Evolutionary conservation across 2,888 invertebrate genomes (phyloP), one percentile per base, ranked within the genome.

Genomic region (Clunio marinus): DNA sequence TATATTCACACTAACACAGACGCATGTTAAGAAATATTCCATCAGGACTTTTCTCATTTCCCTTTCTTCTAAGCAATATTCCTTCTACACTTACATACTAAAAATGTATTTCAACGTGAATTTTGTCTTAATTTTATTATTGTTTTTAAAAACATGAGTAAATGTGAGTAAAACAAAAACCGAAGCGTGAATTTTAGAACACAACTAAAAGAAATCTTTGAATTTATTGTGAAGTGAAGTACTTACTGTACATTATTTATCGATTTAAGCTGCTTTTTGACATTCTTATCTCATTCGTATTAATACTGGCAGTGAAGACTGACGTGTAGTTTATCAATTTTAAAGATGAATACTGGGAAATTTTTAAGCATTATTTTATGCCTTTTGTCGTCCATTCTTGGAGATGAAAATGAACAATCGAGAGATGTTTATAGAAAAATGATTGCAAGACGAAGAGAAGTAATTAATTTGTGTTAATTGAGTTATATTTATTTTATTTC

Each of bases 371-470:
- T 41, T 10, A 41, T 41, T 41, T 8, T 10, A 32, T 32, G 5
- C 32, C 41, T 41, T 15, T 10, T 41, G 41, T 41, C 41, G 15
- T 41, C 41, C n/a, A 15, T 41, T 10, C 2, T n/a, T 41, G 2
- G 41, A 10, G n/a, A 41, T n/a, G 41, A 41, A n/a, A 15, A 66
- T 1, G 37, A 66, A 7, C 35, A 35, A 28, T n/a, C 27, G 13
- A 66, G 24, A n/a, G 35, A 35, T 1, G 22, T 66, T 7, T 35
- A 20, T 1, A 66, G 46, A 24, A 69, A 69, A 28, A 20, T 71
- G 37, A 69, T 71, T 28, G 32, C 62, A 22, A 62, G 68, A 22
- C 51, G 71, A 13, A 41, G 71, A 57, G 69, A 69, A 55, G 63
- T 60, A 60, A 24, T 3, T 37, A 37, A 5, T 41, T n/a, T n/a